Percentiles rank a stretch among this genome's conserved stretches.
These are phyloP conservation scores for Fulica atra DNA, from an alignment of 2,113 vertebrate species.

Conservation along the genomic window DNA sequence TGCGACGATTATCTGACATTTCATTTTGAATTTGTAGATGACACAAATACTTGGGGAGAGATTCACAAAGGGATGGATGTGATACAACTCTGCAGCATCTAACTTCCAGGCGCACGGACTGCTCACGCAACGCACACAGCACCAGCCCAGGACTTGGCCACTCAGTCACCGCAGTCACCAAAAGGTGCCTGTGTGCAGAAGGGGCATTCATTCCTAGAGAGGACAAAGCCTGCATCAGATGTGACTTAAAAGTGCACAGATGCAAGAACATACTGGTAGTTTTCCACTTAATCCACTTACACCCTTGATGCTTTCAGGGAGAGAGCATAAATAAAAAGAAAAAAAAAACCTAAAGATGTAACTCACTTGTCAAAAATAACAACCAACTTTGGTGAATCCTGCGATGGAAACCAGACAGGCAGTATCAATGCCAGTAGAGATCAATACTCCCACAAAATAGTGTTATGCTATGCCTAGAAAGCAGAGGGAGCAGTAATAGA, in stretches of 20 bases:
- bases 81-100: neutral
- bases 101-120: neutral
- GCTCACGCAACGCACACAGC: neutral
- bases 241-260: neutral
- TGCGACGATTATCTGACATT: neutral
- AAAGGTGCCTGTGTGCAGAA: neutral
- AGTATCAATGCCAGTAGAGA: constrained; percentile 40
- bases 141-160: neutral
- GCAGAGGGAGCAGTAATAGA: constrained; percentile 70
- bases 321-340: neutral
- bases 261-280: neutral
- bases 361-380: constrained; percentile 1
- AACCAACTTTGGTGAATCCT: neutral
- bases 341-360: neutral
- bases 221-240: neutral
- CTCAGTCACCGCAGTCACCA: neutral
- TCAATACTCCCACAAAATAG: constrained; percentile 63
- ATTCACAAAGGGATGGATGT: neutral
- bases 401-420: constrained; percentile 52
- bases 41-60: neutral
- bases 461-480: constrained; percentile 70
- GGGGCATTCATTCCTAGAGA: neutral
- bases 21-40: neutral
- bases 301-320: neutral
- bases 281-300: neutral